Evolutionary conservation across 2,888 invertebrate genomes (phyloP).

Genomic region (Stictocephala bisonia): DNA sequence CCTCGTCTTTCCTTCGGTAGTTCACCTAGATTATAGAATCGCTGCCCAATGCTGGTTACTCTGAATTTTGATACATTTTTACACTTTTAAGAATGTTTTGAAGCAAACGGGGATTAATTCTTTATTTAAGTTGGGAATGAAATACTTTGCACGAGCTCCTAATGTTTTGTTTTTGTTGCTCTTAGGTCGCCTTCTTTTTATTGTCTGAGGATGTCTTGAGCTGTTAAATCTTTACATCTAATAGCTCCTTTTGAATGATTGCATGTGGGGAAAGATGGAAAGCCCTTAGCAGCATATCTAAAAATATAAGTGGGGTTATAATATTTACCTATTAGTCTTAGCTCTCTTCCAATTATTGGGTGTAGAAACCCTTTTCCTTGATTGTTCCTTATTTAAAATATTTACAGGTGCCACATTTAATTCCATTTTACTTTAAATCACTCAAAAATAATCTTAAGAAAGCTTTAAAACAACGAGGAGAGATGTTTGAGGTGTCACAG

Average conservation of each 20-base stretch:
- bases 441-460: slow-evolving; percentile 3
- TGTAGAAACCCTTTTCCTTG: background rate
- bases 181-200: slow-evolving; percentile 30
- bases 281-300: slow-evolving; percentile 27
- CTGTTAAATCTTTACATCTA: slow-evolving; percentile 2
- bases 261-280: slow-evolving; percentile 31
- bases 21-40: slow-evolving; percentile 11
- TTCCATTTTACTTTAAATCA: slow-evolving; percentile 33
- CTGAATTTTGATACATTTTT: slow-evolving; percentile 35
- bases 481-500: too few species aligned
- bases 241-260: slow-evolving; percentile 27
- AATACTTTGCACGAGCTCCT: slow-evolving; percentile 35
- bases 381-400: background rate
- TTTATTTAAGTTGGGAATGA: slow-evolving; percentile 15
- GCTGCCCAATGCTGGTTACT: slow-evolving; percentile 16
- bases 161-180: background rate
- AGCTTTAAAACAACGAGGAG: too few species aligned
- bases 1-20: slow-evolving; percentile 30
- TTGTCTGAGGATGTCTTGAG: slow-evolving; percentile 29
- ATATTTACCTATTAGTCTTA: slow-evolving; percentile 19
- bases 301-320: too few species aligned
- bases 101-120: slow-evolving; percentile 39
- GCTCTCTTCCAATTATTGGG: slow-evolving; percentile 41
- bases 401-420: slow-evolving; percentile 23
- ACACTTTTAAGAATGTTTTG: slow-evolving; percentile 37